These are phyloP conservation scores for Rhodinocichla rosea DNA, from an alignment of 2,113 vertebrate species.

Conservation along the genomic window DNA sequence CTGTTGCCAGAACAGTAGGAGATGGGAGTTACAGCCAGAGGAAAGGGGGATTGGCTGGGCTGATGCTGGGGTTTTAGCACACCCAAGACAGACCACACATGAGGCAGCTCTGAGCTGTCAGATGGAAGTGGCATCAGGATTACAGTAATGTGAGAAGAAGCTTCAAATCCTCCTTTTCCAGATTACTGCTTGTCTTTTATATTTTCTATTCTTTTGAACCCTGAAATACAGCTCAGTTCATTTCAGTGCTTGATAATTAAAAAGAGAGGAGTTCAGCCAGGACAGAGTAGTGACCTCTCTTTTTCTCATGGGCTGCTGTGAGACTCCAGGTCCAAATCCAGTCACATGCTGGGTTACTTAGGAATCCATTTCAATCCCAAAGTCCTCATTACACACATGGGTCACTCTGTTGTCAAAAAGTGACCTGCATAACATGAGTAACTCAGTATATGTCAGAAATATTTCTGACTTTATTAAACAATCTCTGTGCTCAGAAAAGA, in stretches of 20 bases:
- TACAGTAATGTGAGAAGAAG: neutral
- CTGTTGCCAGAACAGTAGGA: constrained; percentile 30
- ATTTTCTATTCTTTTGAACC: neutral
- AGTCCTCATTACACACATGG: constrained; percentile 18
- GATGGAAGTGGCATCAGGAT: neutral
- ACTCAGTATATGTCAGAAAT: constrained; percentile 46
- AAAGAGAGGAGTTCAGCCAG: constrained; percentile 9
- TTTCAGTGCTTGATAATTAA: constrained; percentile 8
- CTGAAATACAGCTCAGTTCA: neutral
- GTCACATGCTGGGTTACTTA: constrained; percentile 14
- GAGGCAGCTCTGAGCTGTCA: neutral
- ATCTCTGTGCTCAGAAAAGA: neutral
- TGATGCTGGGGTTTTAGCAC: neutral
- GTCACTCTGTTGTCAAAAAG: constrained; percentile 37
- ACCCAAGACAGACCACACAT: constrained; percentile 9
- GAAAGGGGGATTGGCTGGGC: neutral
- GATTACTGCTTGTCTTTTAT: neutral
- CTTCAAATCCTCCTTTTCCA: neutral
- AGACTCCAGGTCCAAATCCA: constrained; percentile 4
- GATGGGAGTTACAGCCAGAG: neutral
- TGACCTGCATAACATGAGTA: constrained; percentile 45
- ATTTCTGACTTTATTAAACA: constrained; percentile 60
- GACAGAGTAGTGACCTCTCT: neutral
- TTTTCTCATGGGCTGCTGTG: neutral
- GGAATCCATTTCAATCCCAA: constrained; percentile 21